Conservation (phyloP, 2,888 invertebrate genomes). For the Hypomecis atomaria region DNA sequence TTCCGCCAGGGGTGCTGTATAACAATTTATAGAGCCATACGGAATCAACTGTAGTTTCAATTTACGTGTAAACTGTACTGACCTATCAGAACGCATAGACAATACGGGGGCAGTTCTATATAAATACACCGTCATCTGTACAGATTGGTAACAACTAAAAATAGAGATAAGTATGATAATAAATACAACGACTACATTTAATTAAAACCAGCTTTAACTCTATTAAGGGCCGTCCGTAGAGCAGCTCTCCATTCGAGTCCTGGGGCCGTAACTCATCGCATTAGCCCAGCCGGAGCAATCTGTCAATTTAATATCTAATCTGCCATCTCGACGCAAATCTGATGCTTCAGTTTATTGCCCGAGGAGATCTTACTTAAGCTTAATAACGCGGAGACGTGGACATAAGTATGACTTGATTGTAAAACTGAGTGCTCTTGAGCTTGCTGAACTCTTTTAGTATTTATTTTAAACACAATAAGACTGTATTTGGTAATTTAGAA, state of each 20-base stretch:
- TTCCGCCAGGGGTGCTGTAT: too few relatives aligned
- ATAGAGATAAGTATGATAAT: too few relatives aligned
- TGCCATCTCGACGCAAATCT: constrained; percentile 10
- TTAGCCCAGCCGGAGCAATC: constrained; percentile 9
- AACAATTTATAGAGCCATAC: too few relatives aligned
- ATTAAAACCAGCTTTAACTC: not conserved
- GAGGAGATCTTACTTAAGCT: constrained; percentile 7
- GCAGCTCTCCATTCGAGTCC: not conserved
- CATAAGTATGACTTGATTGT: not conserved
- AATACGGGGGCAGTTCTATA: too few relatives aligned
- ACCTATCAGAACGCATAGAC: too few relatives aligned
- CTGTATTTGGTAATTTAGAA: too few relatives aligned
- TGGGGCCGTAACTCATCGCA: constrained; percentile 4
- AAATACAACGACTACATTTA: not conserved
- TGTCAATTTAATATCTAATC: constrained; percentile 16
- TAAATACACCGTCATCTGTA: too few relatives aligned
- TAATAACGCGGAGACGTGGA: constrained; percentile 1
- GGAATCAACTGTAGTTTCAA: too few relatives aligned
- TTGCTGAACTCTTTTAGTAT: too few relatives aligned
- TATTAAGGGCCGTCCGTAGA: not conserved
- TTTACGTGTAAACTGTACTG: too few relatives aligned
- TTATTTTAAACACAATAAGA: too few relatives aligned
- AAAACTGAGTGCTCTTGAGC: not conserved
- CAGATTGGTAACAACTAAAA: too few relatives aligned
- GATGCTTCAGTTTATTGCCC: constrained; percentile 17